These are phyloP conservation scores for Pteruthius melanotis DNA, from an alignment of 2,113 vertebrate species.

Conservation along the genomic window DNA sequence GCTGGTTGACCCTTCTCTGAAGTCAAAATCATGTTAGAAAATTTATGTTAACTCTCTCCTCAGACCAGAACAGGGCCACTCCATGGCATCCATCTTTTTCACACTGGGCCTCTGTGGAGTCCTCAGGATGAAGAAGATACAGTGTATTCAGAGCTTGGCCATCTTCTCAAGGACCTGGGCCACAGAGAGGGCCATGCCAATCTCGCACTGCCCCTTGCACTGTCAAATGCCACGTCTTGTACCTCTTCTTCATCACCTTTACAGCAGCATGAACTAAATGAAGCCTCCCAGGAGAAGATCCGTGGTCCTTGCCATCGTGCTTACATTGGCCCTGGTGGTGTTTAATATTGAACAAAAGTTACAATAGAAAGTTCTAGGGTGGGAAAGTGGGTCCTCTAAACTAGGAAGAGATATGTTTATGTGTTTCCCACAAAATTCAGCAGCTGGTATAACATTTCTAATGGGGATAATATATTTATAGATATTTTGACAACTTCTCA, in stretches of 20 bases:
- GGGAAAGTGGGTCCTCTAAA: neutral
- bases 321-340: neutral
- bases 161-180: neutral
- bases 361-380: neutral
- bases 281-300: neutral
- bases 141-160: neutral
- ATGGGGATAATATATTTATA: neutral
- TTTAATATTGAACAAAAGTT: neutral
- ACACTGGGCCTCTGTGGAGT: neutral
- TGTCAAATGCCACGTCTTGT: neutral
- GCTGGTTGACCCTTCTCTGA: neutral
- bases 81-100: neutral
- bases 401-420: neutral
- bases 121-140: neutral
- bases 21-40: neutral
- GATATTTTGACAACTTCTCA: neutral
- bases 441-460: neutral
- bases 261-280: neutral
- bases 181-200: neutral
- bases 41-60: neutral
- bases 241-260: neutral
- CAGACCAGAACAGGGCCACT: neutral
- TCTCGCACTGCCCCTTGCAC: neutral
- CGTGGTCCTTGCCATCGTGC: rapidly evolving
- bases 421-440: neutral